Base-by-base conservation (phyloP, 1,140 invertebrate species). In the Teleopsis dalmanni region DNA sequence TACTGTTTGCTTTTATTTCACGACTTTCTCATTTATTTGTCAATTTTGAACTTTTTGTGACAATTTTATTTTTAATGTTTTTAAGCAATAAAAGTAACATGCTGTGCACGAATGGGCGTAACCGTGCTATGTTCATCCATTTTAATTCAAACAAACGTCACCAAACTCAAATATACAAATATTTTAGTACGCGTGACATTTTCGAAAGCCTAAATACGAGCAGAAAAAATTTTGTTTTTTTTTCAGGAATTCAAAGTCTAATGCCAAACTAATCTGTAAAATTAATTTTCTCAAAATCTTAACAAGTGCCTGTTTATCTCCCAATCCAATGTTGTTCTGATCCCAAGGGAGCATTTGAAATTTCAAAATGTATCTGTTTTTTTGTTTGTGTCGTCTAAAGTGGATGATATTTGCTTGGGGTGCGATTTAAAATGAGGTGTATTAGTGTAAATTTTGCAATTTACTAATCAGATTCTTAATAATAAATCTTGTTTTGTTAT, bases 241-340 rank as follows among this genome's bases (percentile, higher is more conserved):
- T 35, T 7, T 35, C 19, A 18, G n/a, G n/a, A n/a, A n/a, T n/a
- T n/a, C n/a, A n/a, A n/a, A 35, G 18, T 16, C 33, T 35, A 35
- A 35, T 46, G 44, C 40, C 46, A 48, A 27, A 56, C 59, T 58
- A 65, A 65, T 65, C 62, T 65, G 58, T 60, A 54, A 65, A 65
- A 65, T 65, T 65, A 65, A 65, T 65, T 65, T 65, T 56, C 56
- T 62, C 49, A 52, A 62, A 60, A 53, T 51, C 56, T 45, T 43
- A 48, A 52, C 52, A 52, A 50, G 49, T 54, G 48, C 33, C 40
- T 50, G 7, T 46, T 11, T 14, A 42, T 14, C 46, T 40, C 14
- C n/a, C 27, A 7, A 29, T 13, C 27, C 13, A 8, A 8, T 29
- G 7, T 22, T 21, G n/a, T 27, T 43, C 13, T 43, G 25, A 43